Evolutionary conservation across 2,113 vertebrate species (phyloP).

Genomic region (Chunga burmeisteri): DNA sequence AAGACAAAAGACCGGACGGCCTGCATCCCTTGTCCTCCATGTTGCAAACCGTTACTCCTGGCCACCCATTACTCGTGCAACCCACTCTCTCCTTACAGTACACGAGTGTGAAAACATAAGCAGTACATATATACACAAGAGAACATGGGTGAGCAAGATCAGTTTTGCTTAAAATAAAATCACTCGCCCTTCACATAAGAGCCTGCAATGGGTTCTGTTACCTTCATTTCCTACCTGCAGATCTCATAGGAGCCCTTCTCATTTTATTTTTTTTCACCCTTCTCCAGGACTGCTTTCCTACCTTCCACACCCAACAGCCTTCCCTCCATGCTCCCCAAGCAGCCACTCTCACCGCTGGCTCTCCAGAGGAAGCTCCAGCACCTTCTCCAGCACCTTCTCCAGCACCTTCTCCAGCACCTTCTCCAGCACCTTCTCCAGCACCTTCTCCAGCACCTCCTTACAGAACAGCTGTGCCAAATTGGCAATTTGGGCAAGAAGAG

Average conservation of each 20-base stretch:
- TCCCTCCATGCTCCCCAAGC: background rate
- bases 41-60: background rate
- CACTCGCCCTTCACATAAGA: background rate
- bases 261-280: background rate
- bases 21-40: background rate
- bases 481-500: background rate
- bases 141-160: background rate
- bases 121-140: background rate
- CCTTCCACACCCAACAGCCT: background rate
- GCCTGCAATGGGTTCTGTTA: background rate
- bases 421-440: too few species aligned
- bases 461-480: background rate
- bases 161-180: background rate
- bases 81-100: background rate
- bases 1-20: background rate
- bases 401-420: too few species aligned
- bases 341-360: fast-evolving
- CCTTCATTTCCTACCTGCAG: background rate
- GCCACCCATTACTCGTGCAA: background rate
- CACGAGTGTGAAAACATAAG: background rate
- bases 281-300: background rate
- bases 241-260: background rate
- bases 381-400: too few species aligned
- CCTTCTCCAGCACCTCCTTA: background rate
- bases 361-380: background rate